Base-by-base conservation (phyloP, 2,797 vertebrate genomes). In the Cottoperca gobio region DNA sequence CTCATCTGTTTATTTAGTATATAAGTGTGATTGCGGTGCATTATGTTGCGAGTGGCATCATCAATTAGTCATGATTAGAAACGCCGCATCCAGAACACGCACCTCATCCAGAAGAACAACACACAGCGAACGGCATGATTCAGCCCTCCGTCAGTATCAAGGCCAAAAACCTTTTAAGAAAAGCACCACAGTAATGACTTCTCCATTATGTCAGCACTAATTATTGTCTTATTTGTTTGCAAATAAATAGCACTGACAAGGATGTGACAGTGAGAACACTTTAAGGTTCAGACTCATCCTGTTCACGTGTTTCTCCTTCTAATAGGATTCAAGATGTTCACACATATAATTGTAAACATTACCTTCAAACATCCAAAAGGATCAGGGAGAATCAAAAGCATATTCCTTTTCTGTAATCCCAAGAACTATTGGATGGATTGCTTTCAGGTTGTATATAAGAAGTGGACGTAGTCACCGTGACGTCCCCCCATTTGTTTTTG, bases 1-100 rank as follows among this genome's bases (percentile, higher is more conserved):
- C 35, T 70, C 17, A 65, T 89, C n/a, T n/a, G n/a, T n/a, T n/a
- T n/a, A n/a, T n/a, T n/a, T n/a, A n/a, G n/a, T n/a, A 39, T 64
- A 72, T 39, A 52, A 54, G 60, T 21, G 59, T 3, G 72, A 35
- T 54, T n/a, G 61, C 9, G 55, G 60, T 11, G 70, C 54, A 28
- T 60, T 23, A 33, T 33, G 54, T 5, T 52, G 77, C 9, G 23
- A 59, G 61, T 28, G 60, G 67, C 76, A 49, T 65, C 52, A n/a
- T 46, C 73, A 70, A 54, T 83, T 57, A 84, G n/a, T n/a, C n/a
- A n/a, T n/a, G n/a, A n/a, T n/a, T n/a, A n/a, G 42, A 54, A 70
- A 58, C 8, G 43, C 53, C 35, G 71, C 73, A 62, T 48, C 42
- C 55, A 2, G 42, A 60, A 63, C 67, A 70, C 24, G 21, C 39